These are phyloP conservation scores for Tragelaphus imberbis DNA, from an alignment of 2,113 vertebrate genomes.

Conservation along the genomic window DNA sequence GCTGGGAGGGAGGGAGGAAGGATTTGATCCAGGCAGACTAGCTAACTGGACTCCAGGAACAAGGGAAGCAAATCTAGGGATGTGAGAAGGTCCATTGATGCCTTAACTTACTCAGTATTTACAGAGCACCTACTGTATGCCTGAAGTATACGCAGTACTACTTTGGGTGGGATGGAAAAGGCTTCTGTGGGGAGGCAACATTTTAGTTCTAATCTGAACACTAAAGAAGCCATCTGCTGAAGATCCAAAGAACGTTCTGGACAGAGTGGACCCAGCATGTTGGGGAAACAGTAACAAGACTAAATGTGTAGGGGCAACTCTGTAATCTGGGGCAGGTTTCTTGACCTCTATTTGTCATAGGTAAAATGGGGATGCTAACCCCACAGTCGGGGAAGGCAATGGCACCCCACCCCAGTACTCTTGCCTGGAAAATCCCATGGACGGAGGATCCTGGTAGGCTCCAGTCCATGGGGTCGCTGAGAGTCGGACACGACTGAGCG, in stretches of 20 bases:
- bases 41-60: neutral
- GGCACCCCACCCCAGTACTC: too few species aligned
- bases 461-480: too few species aligned
- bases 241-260: neutral
- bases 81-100: neutral
- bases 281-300: neutral
- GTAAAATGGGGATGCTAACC: neutral
- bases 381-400: too few species aligned
- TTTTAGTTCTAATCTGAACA: neutral
- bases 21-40: neutral
- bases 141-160: neutral
- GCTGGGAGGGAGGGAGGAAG: neutral
- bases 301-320: neutral
- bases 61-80: neutral
- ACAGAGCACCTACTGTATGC: neutral
- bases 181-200: neutral
- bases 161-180: neutral
- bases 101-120: neutral
- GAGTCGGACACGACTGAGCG: too few species aligned
- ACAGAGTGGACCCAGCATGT: neutral
- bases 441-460: too few species aligned
- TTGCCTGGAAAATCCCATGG: too few species aligned
- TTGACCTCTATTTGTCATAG: neutral
- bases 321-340: neutral
- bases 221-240: neutral